phyloP scores from a whole-genome alignment of 2,888 invertebrate genomes.

The Caenorhabditis doughertyi region DNA sequence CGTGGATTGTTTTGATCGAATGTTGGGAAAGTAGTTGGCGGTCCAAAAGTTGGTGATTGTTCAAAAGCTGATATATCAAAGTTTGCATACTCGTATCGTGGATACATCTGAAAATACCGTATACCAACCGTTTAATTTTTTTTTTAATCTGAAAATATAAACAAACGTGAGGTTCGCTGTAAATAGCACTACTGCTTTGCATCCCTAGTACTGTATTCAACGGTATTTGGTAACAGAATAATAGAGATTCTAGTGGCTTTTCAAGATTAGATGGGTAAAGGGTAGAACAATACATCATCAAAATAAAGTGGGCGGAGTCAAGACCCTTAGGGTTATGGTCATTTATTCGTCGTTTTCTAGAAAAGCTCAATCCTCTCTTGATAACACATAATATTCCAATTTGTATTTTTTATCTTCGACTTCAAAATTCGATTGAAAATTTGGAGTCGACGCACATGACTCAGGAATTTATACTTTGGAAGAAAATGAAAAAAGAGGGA shows the following conservation, averaged over 20 bases:
- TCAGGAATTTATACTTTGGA: slow-evolving; percentile 19
- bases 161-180: slow-evolving; percentile 36
- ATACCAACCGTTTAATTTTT: neutral
- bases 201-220: neutral
- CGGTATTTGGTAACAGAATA: neutral
- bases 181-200: slow-evolving; percentile 31
- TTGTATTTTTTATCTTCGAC: slow-evolving; percentile 41
- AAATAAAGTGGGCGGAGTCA: slow-evolving; percentile 42
- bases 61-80: slow-evolving; percentile 46
- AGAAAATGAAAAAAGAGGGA: neutral
- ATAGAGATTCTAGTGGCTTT: slow-evolving; percentile 22
- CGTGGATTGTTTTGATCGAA: slow-evolving; percentile 28
- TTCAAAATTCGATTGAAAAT: slow-evolving; percentile 45
- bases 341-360: slow-evolving; percentile 43
- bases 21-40: slow-evolving; percentile 15
- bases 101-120: slow-evolving; percentile 47
- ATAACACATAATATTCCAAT: slow-evolving; percentile 40
- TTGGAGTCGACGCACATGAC: slow-evolving; percentile 31
- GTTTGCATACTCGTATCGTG: slow-evolving; percentile 48
- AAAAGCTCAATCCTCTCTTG: slow-evolving; percentile 47
- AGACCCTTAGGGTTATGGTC: slow-evolving; percentile 41
- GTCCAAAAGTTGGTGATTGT: slow-evolving; percentile 14
- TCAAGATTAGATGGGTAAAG: slow-evolving; percentile 4
- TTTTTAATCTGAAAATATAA: neutral
- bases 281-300: slow-evolving; percentile 1